These are phyloP conservation scores for Cottus gobio DNA, from an alignment of 2,113 vertebrate genomes.

Conservation along the genomic window DNA sequence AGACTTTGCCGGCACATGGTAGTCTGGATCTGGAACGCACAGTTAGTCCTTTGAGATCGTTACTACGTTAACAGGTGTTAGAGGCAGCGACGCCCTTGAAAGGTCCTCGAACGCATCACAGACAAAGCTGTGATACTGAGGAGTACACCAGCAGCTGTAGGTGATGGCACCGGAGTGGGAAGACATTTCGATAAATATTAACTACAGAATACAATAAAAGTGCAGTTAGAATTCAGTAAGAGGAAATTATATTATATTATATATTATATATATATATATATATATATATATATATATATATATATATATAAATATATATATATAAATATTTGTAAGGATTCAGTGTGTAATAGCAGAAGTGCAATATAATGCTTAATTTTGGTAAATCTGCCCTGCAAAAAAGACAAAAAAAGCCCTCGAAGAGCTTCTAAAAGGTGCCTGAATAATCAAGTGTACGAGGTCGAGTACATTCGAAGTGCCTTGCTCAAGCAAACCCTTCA, in stretches of 20 bases:
- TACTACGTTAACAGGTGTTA: background rate
- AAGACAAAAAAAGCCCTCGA: background rate
- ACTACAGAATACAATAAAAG: background rate
- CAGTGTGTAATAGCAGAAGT: background rate
- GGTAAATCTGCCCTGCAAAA: background rate
- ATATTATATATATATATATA: no score
- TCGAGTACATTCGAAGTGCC: slow-evolving; percentile 46
- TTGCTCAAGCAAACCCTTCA: slow-evolving; percentile 47
- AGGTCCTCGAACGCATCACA: background rate
- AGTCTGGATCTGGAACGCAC: slow-evolving; percentile 16
- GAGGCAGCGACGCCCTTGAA: background rate
- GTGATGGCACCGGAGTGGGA: background rate
- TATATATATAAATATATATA: no score
- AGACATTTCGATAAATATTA: background rate
- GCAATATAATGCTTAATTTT: background rate
- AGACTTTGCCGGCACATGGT: slow-evolving; percentile 36
- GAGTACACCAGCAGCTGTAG: background rate
- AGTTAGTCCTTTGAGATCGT: background rate
- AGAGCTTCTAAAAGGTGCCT: background rate
- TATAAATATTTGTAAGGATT: background rate
- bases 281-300: no score
- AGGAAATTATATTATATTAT: no score
- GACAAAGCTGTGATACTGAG: background rate
- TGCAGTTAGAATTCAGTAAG: background rate
- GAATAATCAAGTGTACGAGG: background rate